Evolutionary conservation across 2,888 invertebrate species (phyloP).

Genomic region (Blera fallax): DNA sequence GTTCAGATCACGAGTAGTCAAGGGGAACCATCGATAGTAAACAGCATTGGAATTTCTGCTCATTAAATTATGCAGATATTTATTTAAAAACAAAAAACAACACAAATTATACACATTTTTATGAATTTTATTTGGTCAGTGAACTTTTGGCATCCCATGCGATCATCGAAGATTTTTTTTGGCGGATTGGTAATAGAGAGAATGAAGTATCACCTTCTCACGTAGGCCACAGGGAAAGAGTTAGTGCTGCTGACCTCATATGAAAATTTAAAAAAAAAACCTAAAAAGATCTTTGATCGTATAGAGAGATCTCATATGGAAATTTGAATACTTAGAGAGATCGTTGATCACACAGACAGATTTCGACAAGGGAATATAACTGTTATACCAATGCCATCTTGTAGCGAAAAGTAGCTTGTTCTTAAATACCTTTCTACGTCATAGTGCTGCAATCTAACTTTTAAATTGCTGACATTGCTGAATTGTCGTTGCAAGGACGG

Average conservation of each 20-base stretch:
- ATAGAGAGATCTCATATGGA: no score
- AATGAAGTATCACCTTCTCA: background rate
- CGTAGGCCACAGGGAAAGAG: conserved; percentile 1
- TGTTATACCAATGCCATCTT: no score
- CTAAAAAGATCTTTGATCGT: no score
- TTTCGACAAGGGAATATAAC: no score
- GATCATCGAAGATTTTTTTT: background rate
- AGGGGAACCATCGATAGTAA: background rate
- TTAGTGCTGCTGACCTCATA: background rate
- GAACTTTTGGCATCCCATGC: background rate
- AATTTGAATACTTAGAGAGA: no score
- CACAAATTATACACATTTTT: background rate
- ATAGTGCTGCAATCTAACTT: no score
- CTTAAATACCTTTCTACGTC: no score
- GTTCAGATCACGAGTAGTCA: background rate
- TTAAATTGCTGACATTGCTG: no score
- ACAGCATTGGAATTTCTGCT: background rate
- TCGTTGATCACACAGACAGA: no score
- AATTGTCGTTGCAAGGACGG: no score
- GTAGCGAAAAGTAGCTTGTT: no score
- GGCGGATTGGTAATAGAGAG: background rate
- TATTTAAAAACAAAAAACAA: background rate
- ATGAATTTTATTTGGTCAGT: background rate
- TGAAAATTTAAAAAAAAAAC: no score
- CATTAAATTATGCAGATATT: conserved; percentile 2